These are phyloP conservation scores for Phymatocera aterrima DNA, from an alignment of 2,888 invertebrate species.

Conservation along the genomic window DNA sequence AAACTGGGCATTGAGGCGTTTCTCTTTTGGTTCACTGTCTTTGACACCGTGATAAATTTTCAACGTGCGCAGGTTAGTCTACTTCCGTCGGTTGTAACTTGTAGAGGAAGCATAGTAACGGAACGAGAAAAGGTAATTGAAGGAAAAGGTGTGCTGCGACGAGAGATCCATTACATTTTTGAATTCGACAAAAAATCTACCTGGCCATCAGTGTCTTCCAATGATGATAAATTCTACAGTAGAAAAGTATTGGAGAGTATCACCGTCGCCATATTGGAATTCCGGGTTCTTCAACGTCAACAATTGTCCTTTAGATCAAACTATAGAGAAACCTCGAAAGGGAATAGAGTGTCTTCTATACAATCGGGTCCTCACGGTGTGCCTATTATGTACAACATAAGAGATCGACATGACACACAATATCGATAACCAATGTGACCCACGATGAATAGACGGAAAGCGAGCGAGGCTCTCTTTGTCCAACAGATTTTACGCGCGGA, in stretches of 20 bases:
- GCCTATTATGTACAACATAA: constrained; percentile 18
- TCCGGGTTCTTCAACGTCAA: constrained; percentile 16
- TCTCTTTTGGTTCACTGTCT: no score
- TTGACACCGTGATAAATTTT: neutral
- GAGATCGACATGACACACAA: constrained; percentile 23
- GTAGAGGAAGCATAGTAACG: no score
- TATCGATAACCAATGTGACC: constrained; percentile 39
- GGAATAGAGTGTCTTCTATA: constrained; percentile 12
- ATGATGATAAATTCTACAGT: neutral
- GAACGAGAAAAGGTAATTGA: neutral
- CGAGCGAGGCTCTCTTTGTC: neutral
- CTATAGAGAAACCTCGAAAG: constrained; percentile 22
- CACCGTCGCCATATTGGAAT: neutral
- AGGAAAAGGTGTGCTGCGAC: neutral
- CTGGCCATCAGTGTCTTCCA: neutral
- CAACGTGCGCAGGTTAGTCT: neutral
- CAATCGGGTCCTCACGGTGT: constrained; percentile 3
- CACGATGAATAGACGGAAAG: neutral
- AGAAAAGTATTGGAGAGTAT: neutral
- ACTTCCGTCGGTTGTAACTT: neutral
- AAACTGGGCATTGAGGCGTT: no score
- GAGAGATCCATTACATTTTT: neutral
- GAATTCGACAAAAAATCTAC: neutral
- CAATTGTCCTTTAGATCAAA: constrained; percentile 4
- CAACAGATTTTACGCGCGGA: neutral